Evolutionary conservation across 2,797 vertebrate species (phyloP), one percentile per base, ranked within the genome.

Genomic region (Darevskia mixta): DNA sequence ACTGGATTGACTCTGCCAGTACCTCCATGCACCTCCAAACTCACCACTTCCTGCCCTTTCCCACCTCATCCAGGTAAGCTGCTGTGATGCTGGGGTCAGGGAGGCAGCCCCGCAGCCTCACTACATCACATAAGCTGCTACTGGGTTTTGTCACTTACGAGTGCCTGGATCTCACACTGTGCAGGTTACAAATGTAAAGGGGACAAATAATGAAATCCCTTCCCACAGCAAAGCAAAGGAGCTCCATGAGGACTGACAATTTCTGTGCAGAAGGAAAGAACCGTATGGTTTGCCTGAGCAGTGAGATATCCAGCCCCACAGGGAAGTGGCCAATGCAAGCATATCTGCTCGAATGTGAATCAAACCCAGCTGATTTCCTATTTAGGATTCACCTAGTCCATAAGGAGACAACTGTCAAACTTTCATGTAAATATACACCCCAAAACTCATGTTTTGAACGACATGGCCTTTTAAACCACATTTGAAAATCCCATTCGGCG

Each of bases 401-500:
- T 61, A 79, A n/a, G 75, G 35, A 4, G 69, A 25, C 41, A 27
- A 71, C 45, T 7, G 45, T 64, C 35, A 79, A 43, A 25, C 4
- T 4, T 79, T 27, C 67, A 43, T 88, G 38, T 38, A 29, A 55
- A 79, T 79, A 69, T 86, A 32, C 23, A 55, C 1, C n/a, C n/a
- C 71, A 79, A 69, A 64, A 64, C 45, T 72, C 29, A 43, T 72
- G 38, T 72, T 55, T 71, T 84, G 79, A 79, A 29, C 18, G 8
- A 64, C 55, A 18, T 72, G 82, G 66, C 49, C 82, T 88, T 83
- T 88, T 64, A 72, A 79, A 61, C 6, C 23, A 67, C n/a, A 55
- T 66, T 49, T 89, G 88, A 81, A 89, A 82, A 89, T 41, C 32
- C 45, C 38, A 9, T 38, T 79, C 3, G 13, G 43, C 66, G 66